These are phyloP conservation scores for Drosophila subquinaria DNA, from an alignment of 2,888 invertebrate genomes.

Conservation along the genomic window DNA sequence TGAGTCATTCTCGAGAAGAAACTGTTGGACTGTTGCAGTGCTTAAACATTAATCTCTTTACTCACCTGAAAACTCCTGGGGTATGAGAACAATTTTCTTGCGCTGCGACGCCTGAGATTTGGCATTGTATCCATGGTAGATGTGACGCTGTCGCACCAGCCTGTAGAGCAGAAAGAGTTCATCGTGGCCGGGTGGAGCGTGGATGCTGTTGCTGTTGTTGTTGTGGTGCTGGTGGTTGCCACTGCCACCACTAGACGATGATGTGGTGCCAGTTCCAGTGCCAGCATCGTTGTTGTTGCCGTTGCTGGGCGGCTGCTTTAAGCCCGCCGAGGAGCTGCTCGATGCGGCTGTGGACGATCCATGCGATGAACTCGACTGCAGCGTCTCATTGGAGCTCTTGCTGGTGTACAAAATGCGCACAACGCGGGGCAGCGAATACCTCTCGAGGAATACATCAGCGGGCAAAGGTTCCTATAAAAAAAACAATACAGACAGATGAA, in stretches of 20 bases:
- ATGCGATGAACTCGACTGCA: conserved; percentile 85
- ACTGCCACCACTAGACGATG: conserved; percentile 53
- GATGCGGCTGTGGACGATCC: conserved; percentile 84
- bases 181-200: conserved; percentile 61
- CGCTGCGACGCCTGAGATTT: conserved; percentile 83
- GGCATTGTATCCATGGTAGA: conserved; percentile 85
- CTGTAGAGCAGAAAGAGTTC: conserved; percentile 85
- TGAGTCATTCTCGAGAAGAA: conserved; percentile 1
- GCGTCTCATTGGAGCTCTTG: conserved; percentile 84
- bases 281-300: conserved; percentile 27
- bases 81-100: conserved; percentile 85
- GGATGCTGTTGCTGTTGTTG: conserved; percentile 42
- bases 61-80: conserved; percentile 86
- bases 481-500: conserved; percentile 48
- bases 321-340: conserved; percentile 76
- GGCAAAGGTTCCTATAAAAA: conserved; percentile 82
- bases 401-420: conserved; percentile 83
- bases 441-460: conserved; percentile 85
- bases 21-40: background rate
- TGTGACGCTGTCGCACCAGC: conserved; percentile 83
- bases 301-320: conserved; percentile 42
- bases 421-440: conserved; percentile 84
- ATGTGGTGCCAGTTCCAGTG: conserved; percentile 44
- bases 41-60: background rate
- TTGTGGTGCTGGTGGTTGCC: conserved; percentile 39